These are phyloP conservation scores for Amazonetta brasiliensis DNA, from an alignment of 2,797 vertebrate genomes.

Conservation along the genomic window DNA sequence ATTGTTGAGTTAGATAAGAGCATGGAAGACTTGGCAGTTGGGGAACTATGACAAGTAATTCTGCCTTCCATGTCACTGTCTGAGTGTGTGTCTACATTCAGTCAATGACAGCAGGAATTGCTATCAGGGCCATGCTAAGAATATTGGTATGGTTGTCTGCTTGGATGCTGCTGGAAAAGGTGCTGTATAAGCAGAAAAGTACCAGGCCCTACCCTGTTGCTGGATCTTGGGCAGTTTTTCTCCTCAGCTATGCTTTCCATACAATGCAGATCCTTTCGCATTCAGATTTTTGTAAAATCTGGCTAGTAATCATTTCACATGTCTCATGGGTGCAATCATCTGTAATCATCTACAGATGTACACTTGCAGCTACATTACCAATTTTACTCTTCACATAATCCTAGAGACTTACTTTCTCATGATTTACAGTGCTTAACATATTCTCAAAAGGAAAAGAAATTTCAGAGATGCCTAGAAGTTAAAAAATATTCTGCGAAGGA, in stretches of 20 bases:
- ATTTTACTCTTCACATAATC: constrained; percentile 18
- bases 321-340: constrained; percentile 16
- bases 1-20: background rate
- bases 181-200: background rate
- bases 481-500: background rate
- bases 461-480: background rate
- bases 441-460: background rate
- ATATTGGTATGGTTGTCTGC: background rate
- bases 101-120: background rate
- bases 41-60: background rate
- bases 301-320: background rate
- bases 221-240: background rate
- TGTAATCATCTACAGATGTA: constrained; percentile 55
- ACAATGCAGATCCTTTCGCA: background rate
- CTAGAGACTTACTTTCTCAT: background rate
- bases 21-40: background rate
- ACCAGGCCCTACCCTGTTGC: background rate
- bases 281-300: constrained; percentile 23
- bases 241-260: background rate
- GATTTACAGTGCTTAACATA: background rate
- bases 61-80: constrained; percentile 4
- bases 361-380: constrained; percentile 8
- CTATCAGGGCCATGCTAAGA: background rate
- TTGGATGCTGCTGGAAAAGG: background rate
- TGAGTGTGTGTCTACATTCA: background rate